Percentiles rank a stretch among this genome's conserved stretches.
Conservation (phyloP, 2,888 invertebrate genomes). For the Apantesis nais region DNA sequence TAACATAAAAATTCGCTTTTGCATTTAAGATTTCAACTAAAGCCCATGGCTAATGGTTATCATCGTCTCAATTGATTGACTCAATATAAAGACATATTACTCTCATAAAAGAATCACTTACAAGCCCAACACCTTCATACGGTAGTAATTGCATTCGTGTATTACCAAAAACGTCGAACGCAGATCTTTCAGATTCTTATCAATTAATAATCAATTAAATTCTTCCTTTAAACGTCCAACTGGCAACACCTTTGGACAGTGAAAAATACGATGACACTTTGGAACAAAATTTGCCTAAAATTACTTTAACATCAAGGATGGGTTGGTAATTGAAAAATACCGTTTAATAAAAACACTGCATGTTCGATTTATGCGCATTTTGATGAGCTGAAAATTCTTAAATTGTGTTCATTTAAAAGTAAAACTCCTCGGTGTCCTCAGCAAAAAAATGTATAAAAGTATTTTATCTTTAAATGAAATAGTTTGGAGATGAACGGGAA, state of each 20-base stretch:
- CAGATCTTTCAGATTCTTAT: constrained; percentile 43
- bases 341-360: constrained; percentile 47
- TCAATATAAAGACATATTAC: constrained; percentile 14
- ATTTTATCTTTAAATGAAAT: constrained; percentile 45
- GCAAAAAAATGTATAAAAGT: constrained; percentile 43
- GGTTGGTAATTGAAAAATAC: constrained; percentile 62
- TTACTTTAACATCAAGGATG: constrained; percentile 70
- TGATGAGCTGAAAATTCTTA: constrained; percentile 66
- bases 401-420: constrained; percentile 71
- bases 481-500: constrained; percentile 34
- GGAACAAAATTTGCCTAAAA: constrained; percentile 67
- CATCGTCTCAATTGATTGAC: constrained; percentile 1
- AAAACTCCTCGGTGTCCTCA: constrained; percentile 50
- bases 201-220: constrained; percentile 50
- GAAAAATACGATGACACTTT: constrained; percentile 60
- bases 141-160: constrained; percentile 13
- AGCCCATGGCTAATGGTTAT: not conserved
- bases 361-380: constrained; percentile 65
- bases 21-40: not conserved
- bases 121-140: constrained; percentile 8
- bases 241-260: constrained; percentile 46
- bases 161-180: constrained; percentile 13
- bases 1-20: not conserved
- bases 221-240: constrained; percentile 34
- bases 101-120: constrained; percentile 25